Evolutionary conservation across 2,113 vertebrate genomes (phyloP), one percentile per base, ranked within the genome.

Genomic region (Atractosteus spatula): DNA sequence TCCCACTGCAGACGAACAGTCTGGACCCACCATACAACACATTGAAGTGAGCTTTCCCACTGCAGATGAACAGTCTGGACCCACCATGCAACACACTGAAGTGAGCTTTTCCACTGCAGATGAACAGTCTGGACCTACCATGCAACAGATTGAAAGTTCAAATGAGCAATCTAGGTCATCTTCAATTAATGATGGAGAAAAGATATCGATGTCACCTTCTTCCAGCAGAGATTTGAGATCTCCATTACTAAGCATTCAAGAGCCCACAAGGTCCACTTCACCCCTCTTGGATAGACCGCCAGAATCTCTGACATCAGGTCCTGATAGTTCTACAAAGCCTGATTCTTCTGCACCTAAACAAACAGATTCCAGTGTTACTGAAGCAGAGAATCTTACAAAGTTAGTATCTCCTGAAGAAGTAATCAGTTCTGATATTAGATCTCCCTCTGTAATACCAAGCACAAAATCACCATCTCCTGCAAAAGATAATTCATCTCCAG

Each of bases 181-280:
- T 10, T 7, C 47, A 10, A 5, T 10, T 51, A 5, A 51, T 1
- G 47, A 10, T 7, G 10, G 47, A 51, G 5, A 5, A 10, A 51
- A 51, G 5, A 8, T 4, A 59, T 59, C 56, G 7, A 7, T 4
- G 56, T 59, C 56, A 4, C 56, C 56, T 13, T 14, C 56, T 14
- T 13, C 56, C 4, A 12, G 13, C 3, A 7, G 12, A n/a, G 3
- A n/a, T 59, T 59, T n/a, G 13, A 59, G 13, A 59, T 59, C 56
- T n/a, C 7, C 11, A 3, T 59, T 3, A 7, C 56, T 12, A 4
- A 59, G 7, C 11, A 59, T 4, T 4, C 7, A 59, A 3, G 56
- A 8, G 11, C 11, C n/a, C 13, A 87, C 85, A 62, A 80, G 77
- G n/a, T 88, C 87, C 45, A 81, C 70, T 62, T 88, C 89, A 3